Base-by-base conservation (phyloP, 2,888 invertebrate genomes). In the Arctia plantaginis region DNA sequence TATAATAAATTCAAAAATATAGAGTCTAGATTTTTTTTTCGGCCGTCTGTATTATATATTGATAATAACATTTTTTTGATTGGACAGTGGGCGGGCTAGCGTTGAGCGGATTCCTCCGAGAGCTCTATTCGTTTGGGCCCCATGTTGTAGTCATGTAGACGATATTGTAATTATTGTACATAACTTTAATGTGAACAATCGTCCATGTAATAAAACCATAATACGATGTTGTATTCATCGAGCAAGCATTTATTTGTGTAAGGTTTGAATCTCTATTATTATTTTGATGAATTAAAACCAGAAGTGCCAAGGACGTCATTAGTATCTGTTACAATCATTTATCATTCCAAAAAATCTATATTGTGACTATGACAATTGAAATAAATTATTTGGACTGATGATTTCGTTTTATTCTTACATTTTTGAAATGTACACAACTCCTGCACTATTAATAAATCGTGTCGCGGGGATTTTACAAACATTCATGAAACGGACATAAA, bases 331-430 rank as follows among this genome's bases (percentile, higher is more conserved):
- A 86, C 84, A 87, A 87, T 86, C 86, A 86, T 89, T 90, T 91
- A 91, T 88, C 94, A 95, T 95, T 95, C 95, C 95, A 94, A 89
- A 89, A 86, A 72, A 77, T 84, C 88, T 89, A 87, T 89, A 89
- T 89, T 90, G 89, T 90, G 90, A 92, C 87, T 90, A 85, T 87
- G 82, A 85, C 84, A 85, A 89, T 87, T 91, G 87, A 90, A 91
- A 89, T 91, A 91, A 92, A 94, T 92, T 91, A 92, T 94, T 94
- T 95, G 92, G 95, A 95, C 95, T 95, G 94, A 95, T 90, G 44
- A 7, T 20, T 35, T 90, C 88, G 87, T 85, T 86, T 66, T 71
- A 62, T 73, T 77, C 84, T 87, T 47, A 2, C 15, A 15, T 59
- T 59, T 59, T 59, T 59, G 23, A 51, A 20, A 4, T 47, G 23